Conservation (phyloP, 2,797 vertebrate genomes). For the Cheirogaleus major region DNA sequence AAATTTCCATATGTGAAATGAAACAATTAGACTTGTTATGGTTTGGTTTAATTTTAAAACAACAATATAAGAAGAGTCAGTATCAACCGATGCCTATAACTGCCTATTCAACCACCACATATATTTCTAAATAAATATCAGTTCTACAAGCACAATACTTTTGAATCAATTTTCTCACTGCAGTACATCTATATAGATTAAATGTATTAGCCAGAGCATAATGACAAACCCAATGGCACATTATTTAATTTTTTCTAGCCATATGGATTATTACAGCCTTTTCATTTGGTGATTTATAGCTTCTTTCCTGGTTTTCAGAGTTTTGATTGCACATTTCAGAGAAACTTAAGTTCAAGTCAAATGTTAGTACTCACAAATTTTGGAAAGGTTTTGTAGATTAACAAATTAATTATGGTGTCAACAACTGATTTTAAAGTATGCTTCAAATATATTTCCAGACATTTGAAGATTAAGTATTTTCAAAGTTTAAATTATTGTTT, state of each 20-base stretch:
- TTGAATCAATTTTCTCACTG: neutral
- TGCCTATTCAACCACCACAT: neutral
- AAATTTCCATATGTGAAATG: neutral
- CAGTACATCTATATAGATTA: neutral
- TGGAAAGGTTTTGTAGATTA: neutral
- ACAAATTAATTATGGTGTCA: neutral
- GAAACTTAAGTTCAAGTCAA: neutral
- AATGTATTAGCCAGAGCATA: neutral
- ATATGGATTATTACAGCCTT: neutral
- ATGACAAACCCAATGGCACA: neutral
- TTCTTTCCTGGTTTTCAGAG: neutral
- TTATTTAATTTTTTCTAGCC: neutral
- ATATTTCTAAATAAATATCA: constrained; percentile 39
- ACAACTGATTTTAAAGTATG: neutral
- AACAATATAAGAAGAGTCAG: neutral
- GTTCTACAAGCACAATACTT: neutral
- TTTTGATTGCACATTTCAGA: neutral
- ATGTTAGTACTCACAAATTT: neutral
- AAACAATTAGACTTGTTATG: constrained; percentile 11
- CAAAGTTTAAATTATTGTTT: neutral
- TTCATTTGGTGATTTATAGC: neutral
- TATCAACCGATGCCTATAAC: neutral
- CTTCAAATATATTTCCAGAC: neutral
- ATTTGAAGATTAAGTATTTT: neutral
- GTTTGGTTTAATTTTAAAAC: neutral